Evolutionary conservation across 2,113 vertebrate genomes (phyloP).

Genomic region (Pycnonotus jocosus): DNA sequence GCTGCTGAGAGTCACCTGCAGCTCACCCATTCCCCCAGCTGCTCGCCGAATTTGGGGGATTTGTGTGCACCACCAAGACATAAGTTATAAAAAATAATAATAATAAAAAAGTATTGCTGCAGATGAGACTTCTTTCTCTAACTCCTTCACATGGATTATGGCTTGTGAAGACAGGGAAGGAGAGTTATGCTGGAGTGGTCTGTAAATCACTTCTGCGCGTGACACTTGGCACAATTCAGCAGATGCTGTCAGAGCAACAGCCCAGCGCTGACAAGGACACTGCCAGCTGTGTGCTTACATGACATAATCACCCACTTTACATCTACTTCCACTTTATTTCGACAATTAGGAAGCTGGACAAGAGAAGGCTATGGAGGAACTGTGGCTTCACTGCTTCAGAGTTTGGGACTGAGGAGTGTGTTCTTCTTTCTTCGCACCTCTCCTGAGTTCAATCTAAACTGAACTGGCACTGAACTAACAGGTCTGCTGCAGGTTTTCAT

Average conservation of each 20-base stretch:
- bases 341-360: not conserved
- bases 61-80: slow-evolving; percentile 2
- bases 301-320: not conserved
- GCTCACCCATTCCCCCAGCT: not conserved
- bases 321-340: slow-evolving; percentile 7
- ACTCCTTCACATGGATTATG: not conserved
- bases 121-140: slow-evolving; percentile 30
- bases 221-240: not conserved
- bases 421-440: not conserved
- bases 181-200: not conserved
- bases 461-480: not conserved
- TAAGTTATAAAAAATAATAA: not conserved
- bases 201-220: not conserved
- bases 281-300: not conserved
- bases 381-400: not conserved
- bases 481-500: not conserved
- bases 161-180: not conserved
- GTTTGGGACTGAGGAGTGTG: not conserved
- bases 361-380: not conserved
- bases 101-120: slow-evolving; percentile 29
- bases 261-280: not conserved
- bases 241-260: not conserved
- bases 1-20: not conserved
- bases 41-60: not conserved
- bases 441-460: not conserved